Conservation (phyloP, 2,113 vertebrate genomes). For the Xiphias gladius region DNA sequence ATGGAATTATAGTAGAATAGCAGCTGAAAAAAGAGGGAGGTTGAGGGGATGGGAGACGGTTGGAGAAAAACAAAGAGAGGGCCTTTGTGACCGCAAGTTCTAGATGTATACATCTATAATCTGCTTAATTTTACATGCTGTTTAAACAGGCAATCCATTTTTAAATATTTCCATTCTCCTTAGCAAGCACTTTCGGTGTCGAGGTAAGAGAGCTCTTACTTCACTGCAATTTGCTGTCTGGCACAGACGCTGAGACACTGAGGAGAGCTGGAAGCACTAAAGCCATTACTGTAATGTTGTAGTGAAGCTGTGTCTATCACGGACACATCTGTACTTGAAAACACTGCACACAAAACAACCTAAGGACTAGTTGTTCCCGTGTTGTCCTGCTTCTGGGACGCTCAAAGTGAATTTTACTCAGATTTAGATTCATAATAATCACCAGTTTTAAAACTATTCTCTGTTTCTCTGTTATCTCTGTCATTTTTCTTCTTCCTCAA, state of each 20-base stretch:
- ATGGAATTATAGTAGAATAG: slow-evolving; percentile 51
- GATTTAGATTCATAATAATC: background rate
- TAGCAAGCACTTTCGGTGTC: slow-evolving; percentile 22
- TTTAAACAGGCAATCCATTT: slow-evolving; percentile 65
- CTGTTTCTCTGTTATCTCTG: background rate
- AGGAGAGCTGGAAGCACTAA: slow-evolving; percentile 20
- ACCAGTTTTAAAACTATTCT: background rate
- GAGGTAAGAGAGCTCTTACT: slow-evolving; percentile 38
- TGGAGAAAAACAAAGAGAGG: slow-evolving; percentile 3
- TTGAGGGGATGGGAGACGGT: slow-evolving; percentile 15
- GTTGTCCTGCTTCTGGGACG: background rate
- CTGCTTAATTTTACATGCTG: slow-evolving; percentile 65
- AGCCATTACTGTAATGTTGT: slow-evolving; percentile 32
- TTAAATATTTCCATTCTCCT: slow-evolving; percentile 56
- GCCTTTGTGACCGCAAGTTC: slow-evolving; percentile 49
- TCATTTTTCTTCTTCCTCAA: background rate
- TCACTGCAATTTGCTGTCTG: slow-evolving; percentile 16
- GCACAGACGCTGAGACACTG: slow-evolving; percentile 5
- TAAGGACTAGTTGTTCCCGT: background rate
- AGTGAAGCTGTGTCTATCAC: slow-evolving; percentile 32
- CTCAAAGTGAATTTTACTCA: background rate
- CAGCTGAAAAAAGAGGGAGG: slow-evolving; percentile 25
- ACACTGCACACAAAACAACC: slow-evolving; percentile 8
- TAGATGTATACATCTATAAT: slow-evolving; percentile 52
- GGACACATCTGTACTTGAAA: slow-evolving; percentile 23